These are phyloP conservation scores for Eolophus roseicapilla DNA, from an alignment of 2,113 vertebrate genomes.

Conservation along the genomic window DNA sequence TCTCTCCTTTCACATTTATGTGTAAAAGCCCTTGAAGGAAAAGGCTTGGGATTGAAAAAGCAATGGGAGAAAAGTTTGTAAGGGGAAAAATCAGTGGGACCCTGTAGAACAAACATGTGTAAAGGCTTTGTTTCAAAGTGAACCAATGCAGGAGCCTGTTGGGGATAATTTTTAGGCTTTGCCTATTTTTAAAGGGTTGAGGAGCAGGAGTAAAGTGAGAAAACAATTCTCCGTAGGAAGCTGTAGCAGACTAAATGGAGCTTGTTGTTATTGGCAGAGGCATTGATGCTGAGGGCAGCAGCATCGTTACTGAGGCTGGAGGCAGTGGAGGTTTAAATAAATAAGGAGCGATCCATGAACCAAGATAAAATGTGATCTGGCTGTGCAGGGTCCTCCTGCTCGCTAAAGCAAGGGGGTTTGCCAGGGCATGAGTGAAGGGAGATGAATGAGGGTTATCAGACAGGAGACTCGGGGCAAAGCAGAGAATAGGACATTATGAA, in stretches of 20 bases:
- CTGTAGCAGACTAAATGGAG: conserved; percentile 43
- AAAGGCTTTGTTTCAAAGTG: conserved; percentile 45
- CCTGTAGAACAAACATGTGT: conserved; percentile 28
- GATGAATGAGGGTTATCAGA: conserved; percentile 15
- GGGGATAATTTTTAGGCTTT: conserved; percentile 27
- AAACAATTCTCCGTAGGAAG: conserved; percentile 47
- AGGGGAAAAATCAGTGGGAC: conserved; percentile 54
- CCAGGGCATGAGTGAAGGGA: conserved; percentile 33
- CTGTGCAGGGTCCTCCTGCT: conserved; percentile 35
- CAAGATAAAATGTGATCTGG: conserved; percentile 57
- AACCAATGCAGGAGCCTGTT: neutral
- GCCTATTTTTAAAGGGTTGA: conserved; percentile 38
- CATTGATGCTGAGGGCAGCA: conserved; percentile 51
- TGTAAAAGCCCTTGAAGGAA: conserved; percentile 35
- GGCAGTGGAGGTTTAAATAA: conserved; percentile 57
- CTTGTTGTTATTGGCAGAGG: conserved; percentile 15
- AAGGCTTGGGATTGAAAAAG: conserved; percentile 16
- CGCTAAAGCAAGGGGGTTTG: neutral
- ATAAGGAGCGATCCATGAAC: conserved; percentile 52
- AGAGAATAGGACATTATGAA: neutral
- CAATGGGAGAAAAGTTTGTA: conserved; percentile 55
- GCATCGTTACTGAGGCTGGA: conserved; percentile 34
- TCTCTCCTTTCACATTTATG: neutral
- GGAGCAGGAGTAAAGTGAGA: conserved; percentile 47
- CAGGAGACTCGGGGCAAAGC: neutral